Percentiles rank a stretch among this genome's conserved stretches.
Conservation (phyloP, 2,888 invertebrate species). For the Nysson spinosus region DNA sequence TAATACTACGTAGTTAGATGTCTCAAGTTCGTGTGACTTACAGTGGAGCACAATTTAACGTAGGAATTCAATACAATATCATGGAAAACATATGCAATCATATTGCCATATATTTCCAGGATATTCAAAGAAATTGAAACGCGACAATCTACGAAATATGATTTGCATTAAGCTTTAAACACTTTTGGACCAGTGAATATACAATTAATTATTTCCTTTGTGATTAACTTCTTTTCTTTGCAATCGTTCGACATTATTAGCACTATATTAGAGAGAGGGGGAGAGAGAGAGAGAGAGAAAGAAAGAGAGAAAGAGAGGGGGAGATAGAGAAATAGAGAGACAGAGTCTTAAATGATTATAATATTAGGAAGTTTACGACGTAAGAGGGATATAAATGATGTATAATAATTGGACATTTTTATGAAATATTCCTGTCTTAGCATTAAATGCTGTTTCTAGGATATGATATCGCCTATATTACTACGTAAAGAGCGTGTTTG, state of each 20-base stretch:
- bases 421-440: constrained; percentile 41
- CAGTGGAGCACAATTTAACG: no score
- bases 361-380: constrained; percentile 5
- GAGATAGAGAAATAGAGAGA: constrained; percentile 13
- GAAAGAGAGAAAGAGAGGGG: not conserved
- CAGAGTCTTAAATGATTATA: constrained; percentile 17
- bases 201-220: constrained; percentile 44
- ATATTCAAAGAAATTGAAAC: not conserved
- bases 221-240: constrained; percentile 49
- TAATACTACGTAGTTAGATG: no score
- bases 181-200: constrained; percentile 54
- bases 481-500: constrained; percentile 7
- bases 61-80: no score
- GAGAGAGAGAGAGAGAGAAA: not conserved
- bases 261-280: constrained; percentile 17
- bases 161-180: constrained; percentile 53
- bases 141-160: not conserved
- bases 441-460: constrained; percentile 52
- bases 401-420: constrained; percentile 48
- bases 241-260: constrained; percentile 37
- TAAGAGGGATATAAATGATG: constrained; percentile 24
- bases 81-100: no score
- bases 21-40: no score
- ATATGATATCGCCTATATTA: constrained; percentile 29
- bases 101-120: no score